Conservation (phyloP, 2,113 vertebrate species). For the Xerus inauris region DNA sequence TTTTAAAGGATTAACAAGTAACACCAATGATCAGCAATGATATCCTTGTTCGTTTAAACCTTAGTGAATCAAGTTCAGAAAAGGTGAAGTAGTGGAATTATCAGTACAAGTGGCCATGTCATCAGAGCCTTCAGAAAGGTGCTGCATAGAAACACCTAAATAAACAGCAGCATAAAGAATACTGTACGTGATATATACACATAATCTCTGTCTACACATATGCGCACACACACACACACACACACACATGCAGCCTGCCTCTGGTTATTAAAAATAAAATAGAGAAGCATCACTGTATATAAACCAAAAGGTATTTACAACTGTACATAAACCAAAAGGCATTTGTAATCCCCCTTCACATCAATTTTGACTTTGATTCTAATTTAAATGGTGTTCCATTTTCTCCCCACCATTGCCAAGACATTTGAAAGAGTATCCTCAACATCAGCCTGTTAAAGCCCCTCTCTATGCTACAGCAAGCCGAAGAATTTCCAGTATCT, state of each 20-base stretch:
- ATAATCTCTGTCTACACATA: slow-evolving; percentile 45
- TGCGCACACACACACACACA: slow-evolving; percentile 35
- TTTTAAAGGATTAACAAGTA: slow-evolving; percentile 87
- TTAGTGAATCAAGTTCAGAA: slow-evolving; percentile 85
- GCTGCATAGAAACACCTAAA: slow-evolving; percentile 86
- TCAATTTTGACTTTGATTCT: slow-evolving; percentile 52
- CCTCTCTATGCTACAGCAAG: slow-evolving; percentile 84
- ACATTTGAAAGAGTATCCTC: slow-evolving; percentile 81
- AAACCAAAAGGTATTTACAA: slow-evolving; percentile 44
- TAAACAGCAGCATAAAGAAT: slow-evolving; percentile 84
- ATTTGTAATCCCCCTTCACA: slow-evolving; percentile 23
- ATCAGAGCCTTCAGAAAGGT: slow-evolving; percentile 84
- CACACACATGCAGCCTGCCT: slow-evolving; percentile 33
- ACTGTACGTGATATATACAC: slow-evolving; percentile 71
- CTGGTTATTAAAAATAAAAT: slow-evolving; percentile 69
- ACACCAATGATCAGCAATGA: slow-evolving; percentile 82
- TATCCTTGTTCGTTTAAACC: slow-evolving; percentile 87
- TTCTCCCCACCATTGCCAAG: slow-evolving; percentile 33
- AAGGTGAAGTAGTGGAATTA: slow-evolving; percentile 88
- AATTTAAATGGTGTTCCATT: slow-evolving; percentile 49
- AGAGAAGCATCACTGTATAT: background rate
- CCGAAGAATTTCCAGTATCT: slow-evolving; percentile 85
- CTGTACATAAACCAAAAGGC: slow-evolving; percentile 32
- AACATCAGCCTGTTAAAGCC: slow-evolving; percentile 84
- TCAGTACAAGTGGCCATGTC: slow-evolving; percentile 87